Base-by-base conservation (phyloP, 2,113 vertebrate genomes). In the Strix uralensis region DNA sequence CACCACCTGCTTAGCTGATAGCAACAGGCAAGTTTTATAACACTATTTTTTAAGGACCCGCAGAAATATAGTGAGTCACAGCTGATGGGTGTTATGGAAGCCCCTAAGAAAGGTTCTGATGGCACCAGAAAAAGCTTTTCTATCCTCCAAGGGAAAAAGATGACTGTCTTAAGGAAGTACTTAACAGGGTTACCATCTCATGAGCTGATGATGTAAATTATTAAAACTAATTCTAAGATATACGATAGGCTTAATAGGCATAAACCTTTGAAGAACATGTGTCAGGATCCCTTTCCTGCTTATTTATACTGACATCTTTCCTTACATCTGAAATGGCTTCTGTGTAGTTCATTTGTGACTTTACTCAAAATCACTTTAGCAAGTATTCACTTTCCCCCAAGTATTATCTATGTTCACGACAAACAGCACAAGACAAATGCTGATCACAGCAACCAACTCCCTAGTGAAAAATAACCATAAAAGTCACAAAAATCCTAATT, bases 171-270 rank as follows among this genome's bases (percentile, higher is more conserved):
- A 72, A 87, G 88, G 77, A 51, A 95, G 70, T 51, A 63, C 91
- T 36, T 65, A 77, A 72, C 87, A 70, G 32, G 58, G 86, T 81
- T 95, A 91, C 88, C 88, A 67, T 67, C 88, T 92, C 89, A 65
- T 81, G 79, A 92, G 70, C 34, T 81, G 85, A 95, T 82, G 75
- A 88, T 73, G 86, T 79, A 92, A 96, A 89, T 93, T 74, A 96
- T 92, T 87, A 96, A 96, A 93, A 94, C 87, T 72, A 86, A 96
- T 92, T 97, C 75, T 83, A 92, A 86, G 73, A 73, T 42, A 67
- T 58, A 92, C 58, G 94, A 96, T 70, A 91, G 73, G n/a, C 79
- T 95, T 94, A 81, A 96, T 42, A 90, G 88, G 81, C 82, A 92
- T 66, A 96, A 96, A 94, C 65, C 86, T 94, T 93, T 81, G 25